Percentiles rank a stretch among this genome's conserved stretches.
Conservation (phyloP, 2,888 invertebrate genomes). For the Branchipolynoe longqiensis region DNA sequence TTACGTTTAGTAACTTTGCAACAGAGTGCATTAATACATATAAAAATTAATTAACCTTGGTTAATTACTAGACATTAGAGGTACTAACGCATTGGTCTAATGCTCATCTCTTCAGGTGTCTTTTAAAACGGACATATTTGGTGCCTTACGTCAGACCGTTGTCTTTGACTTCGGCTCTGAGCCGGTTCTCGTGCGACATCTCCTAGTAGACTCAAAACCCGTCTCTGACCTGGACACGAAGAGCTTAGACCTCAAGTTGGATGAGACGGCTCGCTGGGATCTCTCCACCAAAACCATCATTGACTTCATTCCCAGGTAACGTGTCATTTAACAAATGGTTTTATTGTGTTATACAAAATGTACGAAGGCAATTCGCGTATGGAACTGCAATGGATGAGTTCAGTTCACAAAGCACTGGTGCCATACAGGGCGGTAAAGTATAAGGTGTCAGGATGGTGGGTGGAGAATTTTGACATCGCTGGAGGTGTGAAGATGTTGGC, state of each 20-base stretch:
- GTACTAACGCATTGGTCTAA: too few species aligned
- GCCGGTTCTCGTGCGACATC: constrained; percentile 82
- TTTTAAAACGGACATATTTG: constrained; percentile 88
- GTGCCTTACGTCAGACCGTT: constrained; percentile 89
- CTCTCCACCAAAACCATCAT: constrained; percentile 84
- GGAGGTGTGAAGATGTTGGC: too few species aligned
- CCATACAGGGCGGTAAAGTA: too few species aligned
- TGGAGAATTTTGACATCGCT: too few species aligned
- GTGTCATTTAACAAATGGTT: neutral
- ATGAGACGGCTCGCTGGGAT: constrained; percentile 84
- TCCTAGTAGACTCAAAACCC: constrained; percentile 90
- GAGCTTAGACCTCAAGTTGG: constrained; percentile 74
- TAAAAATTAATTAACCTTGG: too few species aligned
- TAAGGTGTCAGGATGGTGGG: too few species aligned
- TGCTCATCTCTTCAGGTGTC: constrained; percentile 82
- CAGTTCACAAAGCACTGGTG: too few species aligned
- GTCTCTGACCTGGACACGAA: constrained; percentile 84
- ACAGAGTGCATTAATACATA: too few species aligned
- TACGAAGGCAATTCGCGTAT: too few species aligned
- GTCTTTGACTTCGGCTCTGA: constrained; percentile 88
- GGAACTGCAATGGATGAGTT: too few species aligned
- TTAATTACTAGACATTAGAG: too few species aligned
- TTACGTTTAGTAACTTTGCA: too few species aligned
- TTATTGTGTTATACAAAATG: neutral
- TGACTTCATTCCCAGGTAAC: constrained; percentile 77